Conservation (phyloP, 2,797 vertebrate genomes). For the Eurystomus glaucurus region DNA sequence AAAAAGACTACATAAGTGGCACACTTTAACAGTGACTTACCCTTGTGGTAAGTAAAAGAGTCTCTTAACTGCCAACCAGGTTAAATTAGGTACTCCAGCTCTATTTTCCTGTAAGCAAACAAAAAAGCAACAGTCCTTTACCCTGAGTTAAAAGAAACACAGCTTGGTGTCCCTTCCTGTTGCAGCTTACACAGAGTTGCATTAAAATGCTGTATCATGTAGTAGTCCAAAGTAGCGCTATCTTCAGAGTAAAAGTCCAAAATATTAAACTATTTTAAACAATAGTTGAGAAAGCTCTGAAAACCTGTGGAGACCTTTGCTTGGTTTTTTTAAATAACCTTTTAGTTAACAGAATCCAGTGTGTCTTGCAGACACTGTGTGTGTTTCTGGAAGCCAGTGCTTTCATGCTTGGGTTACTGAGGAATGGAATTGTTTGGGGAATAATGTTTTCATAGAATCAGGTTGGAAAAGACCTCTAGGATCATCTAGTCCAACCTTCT, state of each 20-base stretch:
- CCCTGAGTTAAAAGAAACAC: background rate
- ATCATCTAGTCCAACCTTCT: no score
- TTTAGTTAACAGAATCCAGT: background rate
- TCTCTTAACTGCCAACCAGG: background rate
- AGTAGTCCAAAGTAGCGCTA: background rate
- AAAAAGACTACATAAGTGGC: background rate
- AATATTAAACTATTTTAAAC: background rate
- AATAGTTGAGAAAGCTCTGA: background rate
- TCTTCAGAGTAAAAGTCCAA: background rate
- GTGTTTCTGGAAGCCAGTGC: background rate
- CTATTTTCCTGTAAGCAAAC: background rate
- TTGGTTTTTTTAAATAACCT: background rate
- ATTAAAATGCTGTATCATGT: background rate
- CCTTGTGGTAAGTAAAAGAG: background rate
- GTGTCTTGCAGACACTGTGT: background rate
- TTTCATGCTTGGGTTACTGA: background rate
- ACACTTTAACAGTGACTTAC: background rate
- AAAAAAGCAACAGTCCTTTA: background rate
- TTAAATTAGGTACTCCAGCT: background rate
- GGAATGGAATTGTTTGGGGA: background rate
- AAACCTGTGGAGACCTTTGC: accelerated
- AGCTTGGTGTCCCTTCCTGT: background rate
- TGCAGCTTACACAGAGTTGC: background rate
- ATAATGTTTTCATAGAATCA: no score
- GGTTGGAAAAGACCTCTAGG: no score